These are phyloP conservation scores for Hirudinaria manillensis DNA, from an alignment of 2,888 invertebrate genomes.

Conservation along the genomic window DNA sequence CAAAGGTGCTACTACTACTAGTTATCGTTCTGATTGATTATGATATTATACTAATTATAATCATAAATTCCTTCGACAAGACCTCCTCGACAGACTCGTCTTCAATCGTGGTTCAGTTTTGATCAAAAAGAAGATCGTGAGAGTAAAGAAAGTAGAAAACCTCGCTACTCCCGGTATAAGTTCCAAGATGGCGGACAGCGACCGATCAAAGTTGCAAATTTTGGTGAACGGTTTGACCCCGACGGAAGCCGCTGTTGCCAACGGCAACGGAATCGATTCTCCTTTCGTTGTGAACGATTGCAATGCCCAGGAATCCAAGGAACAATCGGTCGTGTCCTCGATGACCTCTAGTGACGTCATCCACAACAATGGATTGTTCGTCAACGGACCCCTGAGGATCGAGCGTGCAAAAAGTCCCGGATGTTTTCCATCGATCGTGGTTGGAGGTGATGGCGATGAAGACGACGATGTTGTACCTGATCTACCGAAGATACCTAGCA, in stretches of 20 bases:
- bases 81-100: background rate
- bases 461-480: slow-evolving; percentile 22
- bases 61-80: background rate
- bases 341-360: too few species aligned
- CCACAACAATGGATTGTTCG: too few species aligned
- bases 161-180: background rate
- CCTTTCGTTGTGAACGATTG: background rate
- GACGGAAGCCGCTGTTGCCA: background rate
- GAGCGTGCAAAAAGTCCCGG: too few species aligned
- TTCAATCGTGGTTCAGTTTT: background rate
- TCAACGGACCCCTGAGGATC: too few species aligned
- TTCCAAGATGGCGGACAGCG: too few species aligned
- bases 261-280: background rate
- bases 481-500: slow-evolving; percentile 24
- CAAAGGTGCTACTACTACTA: background rate
- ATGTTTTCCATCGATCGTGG: background rate
- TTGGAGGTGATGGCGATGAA: slow-evolving; percentile 6
- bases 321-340: too few species aligned
- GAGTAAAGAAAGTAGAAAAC: background rate
- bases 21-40: background rate
- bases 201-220: background rate
- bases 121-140: background rate
- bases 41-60: too few species aligned
- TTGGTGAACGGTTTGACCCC: background rate
- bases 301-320: too few species aligned